Conservation (phyloP, 2,888 invertebrate genomes). For the Dinocampus coccinellae region DNA sequence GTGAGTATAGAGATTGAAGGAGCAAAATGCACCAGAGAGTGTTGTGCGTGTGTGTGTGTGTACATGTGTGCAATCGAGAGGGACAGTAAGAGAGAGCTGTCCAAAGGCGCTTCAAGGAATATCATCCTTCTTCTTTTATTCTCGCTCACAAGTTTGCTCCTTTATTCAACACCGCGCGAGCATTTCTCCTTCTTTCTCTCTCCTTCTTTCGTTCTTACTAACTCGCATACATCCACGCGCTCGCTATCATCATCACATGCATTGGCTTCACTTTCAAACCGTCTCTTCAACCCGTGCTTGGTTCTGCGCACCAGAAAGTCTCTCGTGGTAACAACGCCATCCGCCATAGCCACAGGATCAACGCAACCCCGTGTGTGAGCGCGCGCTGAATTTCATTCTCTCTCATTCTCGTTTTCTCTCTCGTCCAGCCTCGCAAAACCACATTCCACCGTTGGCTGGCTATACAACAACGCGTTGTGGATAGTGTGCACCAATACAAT, state of each 20-base stretch:
- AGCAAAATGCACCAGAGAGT: not conserved
- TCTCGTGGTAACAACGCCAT: slow-evolving; percentile 38
- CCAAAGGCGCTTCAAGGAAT: not conserved
- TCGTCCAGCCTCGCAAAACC: slow-evolving; percentile 56
- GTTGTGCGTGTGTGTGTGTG: not conserved
- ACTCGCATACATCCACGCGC: too few species aligned
- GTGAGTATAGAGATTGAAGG: not conserved
- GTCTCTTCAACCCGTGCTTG: not conserved
- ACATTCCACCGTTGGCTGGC: slow-evolving; percentile 62
- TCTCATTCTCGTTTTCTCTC: slow-evolving; percentile 31
- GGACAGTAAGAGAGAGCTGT: slow-evolving; percentile 8
- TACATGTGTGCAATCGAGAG: too few species aligned
- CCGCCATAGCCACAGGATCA: slow-evolving; percentile 45
- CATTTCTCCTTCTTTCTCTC: not conserved
- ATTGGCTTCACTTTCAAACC: slow-evolving; percentile 12
- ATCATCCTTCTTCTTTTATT: slow-evolving; percentile 9
- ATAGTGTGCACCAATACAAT: slow-evolving; percentile 38
- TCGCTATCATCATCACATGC: slow-evolving; percentile 33
- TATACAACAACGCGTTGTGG: slow-evolving; percentile 37
- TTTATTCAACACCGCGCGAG: slow-evolving; percentile 18
- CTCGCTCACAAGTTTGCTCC: slow-evolving; percentile 31
- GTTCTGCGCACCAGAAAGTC: slow-evolving; percentile 6
- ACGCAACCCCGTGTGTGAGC: slow-evolving; percentile 46
- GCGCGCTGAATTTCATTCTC: too few species aligned
- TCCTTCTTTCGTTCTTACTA: too few species aligned